A percentile compares a stretch with the other conserved stretches of the same genome.
Evolutionary conservation across 2,888 invertebrate species (phyloP).

Genomic region (Vannuccia rotundouncinata): DNA sequence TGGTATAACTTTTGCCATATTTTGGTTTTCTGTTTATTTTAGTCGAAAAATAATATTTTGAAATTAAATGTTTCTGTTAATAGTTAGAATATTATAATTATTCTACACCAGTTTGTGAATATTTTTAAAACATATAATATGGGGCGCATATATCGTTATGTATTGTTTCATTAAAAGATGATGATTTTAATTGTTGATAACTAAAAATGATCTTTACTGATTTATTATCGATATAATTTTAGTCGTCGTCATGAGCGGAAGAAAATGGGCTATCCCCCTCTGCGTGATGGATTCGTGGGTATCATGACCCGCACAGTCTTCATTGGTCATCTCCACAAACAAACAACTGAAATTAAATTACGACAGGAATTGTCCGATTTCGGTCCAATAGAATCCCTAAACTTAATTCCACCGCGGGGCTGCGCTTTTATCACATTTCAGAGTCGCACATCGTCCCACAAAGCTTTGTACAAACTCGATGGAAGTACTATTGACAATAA

Average conservation of each 20-base stretch:
- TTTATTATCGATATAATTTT: background rate
- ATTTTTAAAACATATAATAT: too few species aligned
- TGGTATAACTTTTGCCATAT: too few species aligned
- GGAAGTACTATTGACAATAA: conserved; percentile 71
- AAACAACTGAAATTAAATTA: conserved; percentile 85
- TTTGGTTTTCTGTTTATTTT: too few species aligned
- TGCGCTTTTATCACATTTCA: conserved; percentile 98
- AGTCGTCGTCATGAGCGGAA: background rate
- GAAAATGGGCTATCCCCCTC: conserved; percentile 64
- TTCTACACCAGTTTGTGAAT: too few species aligned
- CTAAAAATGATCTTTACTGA: too few species aligned
- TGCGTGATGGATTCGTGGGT: conserved; percentile 68
- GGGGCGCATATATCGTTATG: too few species aligned
- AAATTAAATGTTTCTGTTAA: too few species aligned
- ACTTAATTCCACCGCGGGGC: conserved; percentile 84
- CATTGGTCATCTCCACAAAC: conserved; percentile 91
- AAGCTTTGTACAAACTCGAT: conserved; percentile 77
- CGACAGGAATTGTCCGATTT: conserved; percentile 81
- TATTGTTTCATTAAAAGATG: too few species aligned
- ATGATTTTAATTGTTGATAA: too few species aligned
- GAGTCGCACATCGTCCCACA: conserved; percentile 78
- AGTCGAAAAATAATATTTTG: too few species aligned
- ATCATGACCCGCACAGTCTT: conserved; percentile 94
- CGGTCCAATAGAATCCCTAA: conserved; percentile 47
- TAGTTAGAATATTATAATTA: too few species aligned